phyloP scores from a whole-genome alignment of 2,797 vertebrate species.

The Hippocampus kuda region DNA sequence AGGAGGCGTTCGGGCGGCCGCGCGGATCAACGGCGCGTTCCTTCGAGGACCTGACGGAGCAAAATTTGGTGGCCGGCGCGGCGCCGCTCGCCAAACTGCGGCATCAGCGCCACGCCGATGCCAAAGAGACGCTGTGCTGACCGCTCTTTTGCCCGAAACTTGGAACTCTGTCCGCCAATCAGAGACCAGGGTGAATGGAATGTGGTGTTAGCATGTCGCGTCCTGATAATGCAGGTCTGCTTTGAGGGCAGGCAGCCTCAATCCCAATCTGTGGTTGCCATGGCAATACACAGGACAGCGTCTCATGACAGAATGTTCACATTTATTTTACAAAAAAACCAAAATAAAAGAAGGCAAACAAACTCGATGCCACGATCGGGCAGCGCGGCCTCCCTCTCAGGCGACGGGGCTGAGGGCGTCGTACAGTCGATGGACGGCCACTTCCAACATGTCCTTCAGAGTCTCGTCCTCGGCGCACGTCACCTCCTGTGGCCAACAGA shows the following conservation, averaged over 20 bases:
- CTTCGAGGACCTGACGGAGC: conserved; percentile 86
- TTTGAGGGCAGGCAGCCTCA: too few species aligned
- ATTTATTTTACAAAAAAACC: neutral
- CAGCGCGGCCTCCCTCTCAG: conserved; percentile 20
- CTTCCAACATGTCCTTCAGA: conserved; percentile 86
- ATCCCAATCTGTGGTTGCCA: neutral
- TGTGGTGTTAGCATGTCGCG: too few species aligned
- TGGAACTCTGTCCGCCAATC: neutral
- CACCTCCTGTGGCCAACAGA: conserved; percentile 62
- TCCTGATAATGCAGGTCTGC: too few species aligned
- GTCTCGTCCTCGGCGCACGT: conserved; percentile 81
- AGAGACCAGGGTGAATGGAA: neutral
- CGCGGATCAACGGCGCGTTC: conserved; percentile 64
- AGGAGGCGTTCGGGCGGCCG: conserved; percentile 73
- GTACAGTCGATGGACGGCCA: conserved; percentile 82
- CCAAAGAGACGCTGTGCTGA: conserved; percentile 92
- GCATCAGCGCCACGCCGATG: conserved; percentile 73
- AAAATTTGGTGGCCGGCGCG: conserved; percentile 58
- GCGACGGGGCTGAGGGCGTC: conserved; percentile 78
- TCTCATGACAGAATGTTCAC: neutral
- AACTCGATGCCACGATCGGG: neutral
- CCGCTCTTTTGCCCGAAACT: too few species aligned
- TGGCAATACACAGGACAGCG: neutral
- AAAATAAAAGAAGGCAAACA: neutral
- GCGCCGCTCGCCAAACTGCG: conserved; percentile 62